phyloP scores from a whole-genome alignment of 2,113 vertebrate species.

The Alouatta palliata region DNA sequence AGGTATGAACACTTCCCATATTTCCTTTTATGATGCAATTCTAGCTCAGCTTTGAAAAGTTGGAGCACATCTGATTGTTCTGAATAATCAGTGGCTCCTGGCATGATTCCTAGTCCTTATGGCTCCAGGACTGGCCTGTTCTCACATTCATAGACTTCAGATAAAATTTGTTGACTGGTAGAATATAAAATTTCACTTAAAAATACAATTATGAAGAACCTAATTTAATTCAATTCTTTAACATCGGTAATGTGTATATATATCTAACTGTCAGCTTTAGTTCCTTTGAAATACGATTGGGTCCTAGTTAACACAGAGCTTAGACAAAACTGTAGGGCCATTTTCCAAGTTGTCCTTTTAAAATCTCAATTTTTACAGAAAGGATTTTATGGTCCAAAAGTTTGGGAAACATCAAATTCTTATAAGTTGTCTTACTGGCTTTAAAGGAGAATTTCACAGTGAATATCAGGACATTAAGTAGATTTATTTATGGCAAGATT shows the following conservation, averaged over 20 bases:
- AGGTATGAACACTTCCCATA: accelerated
- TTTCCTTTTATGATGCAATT: not conserved
- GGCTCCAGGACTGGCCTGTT: not conserved
- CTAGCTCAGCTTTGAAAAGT: not conserved
- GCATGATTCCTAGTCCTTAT: not conserved
- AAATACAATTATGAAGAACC: not conserved
- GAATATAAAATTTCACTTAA: slow-evolving; percentile 39
- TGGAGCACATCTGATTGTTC: not conserved
- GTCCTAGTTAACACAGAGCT: not conserved
- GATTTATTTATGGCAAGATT: not conserved
- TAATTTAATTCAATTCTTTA: not conserved
- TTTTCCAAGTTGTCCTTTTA: not conserved
- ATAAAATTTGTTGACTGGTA: not conserved
- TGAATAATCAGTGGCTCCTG: not conserved
- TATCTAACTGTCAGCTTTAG: not conserved
- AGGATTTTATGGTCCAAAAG: not conserved
- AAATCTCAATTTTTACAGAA: not conserved
- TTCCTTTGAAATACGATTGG: not conserved
- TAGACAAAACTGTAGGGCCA: accelerated
- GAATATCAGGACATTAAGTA: not conserved
- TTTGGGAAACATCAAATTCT: not conserved
- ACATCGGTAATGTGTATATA: not conserved
- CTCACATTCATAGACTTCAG: not conserved
- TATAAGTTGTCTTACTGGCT: not conserved
- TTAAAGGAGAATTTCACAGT: not conserved